These are phyloP conservation scores for Anthophora plumipes DNA, from an alignment of 2,888 invertebrate genomes.

Conservation along the genomic window DNA sequence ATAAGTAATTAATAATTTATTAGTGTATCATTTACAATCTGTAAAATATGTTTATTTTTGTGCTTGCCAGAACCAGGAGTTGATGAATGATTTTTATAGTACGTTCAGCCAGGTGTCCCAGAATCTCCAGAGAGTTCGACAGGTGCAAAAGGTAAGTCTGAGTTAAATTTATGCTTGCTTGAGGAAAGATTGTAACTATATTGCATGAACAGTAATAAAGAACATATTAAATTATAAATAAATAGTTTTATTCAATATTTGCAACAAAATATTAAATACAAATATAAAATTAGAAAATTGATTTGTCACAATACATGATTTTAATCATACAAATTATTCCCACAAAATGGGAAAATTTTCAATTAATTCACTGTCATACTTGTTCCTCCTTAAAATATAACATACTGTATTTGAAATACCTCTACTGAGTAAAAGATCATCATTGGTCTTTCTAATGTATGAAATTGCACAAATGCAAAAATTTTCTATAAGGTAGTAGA, in stretches of 20 bases:
- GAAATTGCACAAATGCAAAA: conserved; percentile 7
- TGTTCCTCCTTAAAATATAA: background rate
- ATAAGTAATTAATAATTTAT: background rate
- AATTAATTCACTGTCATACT: conserved; percentile 26
- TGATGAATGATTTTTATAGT: conserved; percentile 71
- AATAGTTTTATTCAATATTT: conserved; percentile 76
- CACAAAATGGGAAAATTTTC: conserved; percentile 1
- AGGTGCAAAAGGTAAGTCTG: conserved; percentile 82
- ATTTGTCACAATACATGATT: conserved; percentile 6
- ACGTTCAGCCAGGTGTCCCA: conserved; percentile 72
- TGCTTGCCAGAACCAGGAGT: conserved; percentile 78
- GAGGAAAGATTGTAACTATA: background rate
- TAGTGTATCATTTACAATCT: conserved; percentile 9
- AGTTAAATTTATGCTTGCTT: conserved; percentile 1
- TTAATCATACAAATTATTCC: background rate
- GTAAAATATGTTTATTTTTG: conserved; percentile 54
- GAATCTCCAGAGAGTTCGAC: conserved; percentile 75
- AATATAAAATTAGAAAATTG: conserved; percentile 35
- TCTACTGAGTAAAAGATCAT: conserved; percentile 1
- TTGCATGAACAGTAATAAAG: conserved; percentile 12
- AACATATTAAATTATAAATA: conserved; percentile 67
- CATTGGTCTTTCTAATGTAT: background rate
- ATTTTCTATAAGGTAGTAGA: conserved; percentile 34
- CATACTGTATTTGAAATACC: conserved; percentile 18
- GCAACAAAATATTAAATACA: conserved; percentile 67